Evolutionary conservation across 2,888 invertebrate species (phyloP).

Genomic region (Clunio marinus): DNA sequence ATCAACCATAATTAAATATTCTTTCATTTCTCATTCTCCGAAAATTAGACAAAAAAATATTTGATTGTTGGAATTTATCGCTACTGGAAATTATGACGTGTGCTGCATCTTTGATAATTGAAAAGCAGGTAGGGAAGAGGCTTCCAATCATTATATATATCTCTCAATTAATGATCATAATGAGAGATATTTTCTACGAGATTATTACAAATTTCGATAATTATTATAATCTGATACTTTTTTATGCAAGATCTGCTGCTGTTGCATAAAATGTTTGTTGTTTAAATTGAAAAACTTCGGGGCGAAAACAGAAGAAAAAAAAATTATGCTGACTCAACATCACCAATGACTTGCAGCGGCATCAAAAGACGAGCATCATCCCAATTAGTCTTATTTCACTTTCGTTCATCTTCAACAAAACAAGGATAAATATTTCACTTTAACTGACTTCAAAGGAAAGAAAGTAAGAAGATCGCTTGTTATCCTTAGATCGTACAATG

Average conservation of each 20-base stretch:
- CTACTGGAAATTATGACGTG: conserved; percentile 39
- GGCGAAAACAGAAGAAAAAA: background rate
- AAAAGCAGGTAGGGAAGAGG: too few relatives aligned
- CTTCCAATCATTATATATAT: background rate
- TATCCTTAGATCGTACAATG: background rate
- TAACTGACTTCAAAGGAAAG: conserved; percentile 20
- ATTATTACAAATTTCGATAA: too few relatives aligned
- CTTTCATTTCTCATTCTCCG: background rate
- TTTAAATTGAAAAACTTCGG: too few relatives aligned
- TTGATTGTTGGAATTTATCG: background rate
- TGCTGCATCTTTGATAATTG: conserved; percentile 32
- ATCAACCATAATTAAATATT: conserved; percentile 21
- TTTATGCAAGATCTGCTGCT: too few relatives aligned
- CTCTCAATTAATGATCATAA: background rate
- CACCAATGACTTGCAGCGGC: conserved; percentile 16
- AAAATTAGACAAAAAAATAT: background rate
- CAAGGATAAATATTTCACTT: conserved; percentile 7
- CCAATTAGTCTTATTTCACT: conserved; percentile 16
- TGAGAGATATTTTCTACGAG: too few relatives aligned
- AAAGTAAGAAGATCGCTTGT: background rate
- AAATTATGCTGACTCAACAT: conserved; percentile 15
- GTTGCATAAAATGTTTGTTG: too few relatives aligned
- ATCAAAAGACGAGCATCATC: conserved; percentile 9
- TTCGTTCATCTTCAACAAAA: too few relatives aligned
- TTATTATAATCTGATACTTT: too few relatives aligned